Evolutionary conservation across 2,888 invertebrate genomes (phyloP), one percentile per base, ranked within the genome.

Genomic region (Beris morrisii): DNA sequence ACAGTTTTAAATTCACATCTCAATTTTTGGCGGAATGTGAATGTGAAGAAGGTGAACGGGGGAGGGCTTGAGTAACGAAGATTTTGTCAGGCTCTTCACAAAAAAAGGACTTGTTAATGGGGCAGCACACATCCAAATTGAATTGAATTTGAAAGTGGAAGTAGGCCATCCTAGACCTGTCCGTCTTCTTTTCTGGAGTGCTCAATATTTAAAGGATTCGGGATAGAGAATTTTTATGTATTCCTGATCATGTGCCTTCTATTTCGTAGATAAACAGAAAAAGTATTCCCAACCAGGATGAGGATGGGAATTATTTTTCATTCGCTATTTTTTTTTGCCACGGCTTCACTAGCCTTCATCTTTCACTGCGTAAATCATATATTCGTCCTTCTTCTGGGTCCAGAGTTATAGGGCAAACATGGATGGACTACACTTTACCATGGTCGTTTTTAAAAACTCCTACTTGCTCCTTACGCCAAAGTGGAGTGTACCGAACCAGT

Each of bases 291-390:
- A 1, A 22, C 22, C 22, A 22, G 22, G 22, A 38, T 7, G 9
- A 38, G 38, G 38, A 38, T 38, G 38, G 38, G n/a, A 48, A 13
- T 48, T 48, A 13, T 48, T 48, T 12, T 6, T 48, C 15, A 6
- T 48, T 48, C 12, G 7, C 48, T 1, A 11, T 15, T 48, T 15
- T 13, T 9, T n/a, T 12, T n/a, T n/a, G n/a, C n/a, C n/a, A 12
- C 15, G 48, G 2, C 44, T n/a, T 48, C 46, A 6, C 15, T 44
- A 12, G n/a, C 5, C 48, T 13, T 13, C 50, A 48, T 4, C 28
- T 13, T 61, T 31, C 22, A 12, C 64, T 45, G 46, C 59, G 64
- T 67, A 64, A 67, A 67, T 67, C 67, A 65, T 67, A 64, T 66
- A 53, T 38, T 38, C 38, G 38, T 38, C 59, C 52, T 54, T 44